A percentile compares a stretch with the other conserved stretches of the same genome.
phyloP scores from a whole-genome alignment of 2,888 invertebrate genomes.

The Lasius platythorax region DNA sequence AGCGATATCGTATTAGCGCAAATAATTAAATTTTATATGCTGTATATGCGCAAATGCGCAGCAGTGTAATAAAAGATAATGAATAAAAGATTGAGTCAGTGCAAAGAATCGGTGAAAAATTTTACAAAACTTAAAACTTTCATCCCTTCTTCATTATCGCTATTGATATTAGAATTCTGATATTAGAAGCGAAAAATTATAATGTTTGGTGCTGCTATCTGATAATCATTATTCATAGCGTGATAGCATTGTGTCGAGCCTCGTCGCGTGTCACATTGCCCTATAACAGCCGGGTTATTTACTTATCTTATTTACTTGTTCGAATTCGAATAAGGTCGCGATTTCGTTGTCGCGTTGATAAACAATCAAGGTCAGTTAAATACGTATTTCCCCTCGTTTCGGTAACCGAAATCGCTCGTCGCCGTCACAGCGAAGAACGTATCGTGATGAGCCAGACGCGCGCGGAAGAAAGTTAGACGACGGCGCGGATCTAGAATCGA shows the following conservation, averaged over 20 bases:
- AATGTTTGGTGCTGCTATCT: conserved; percentile 19
- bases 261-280: not conserved
- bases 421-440: not conserved
- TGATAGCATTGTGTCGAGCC: not conserved
- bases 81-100: no score
- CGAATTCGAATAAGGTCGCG: conserved; percentile 18
- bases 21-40: no score
- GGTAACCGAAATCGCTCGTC: not conserved
- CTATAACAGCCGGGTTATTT: not conserved
- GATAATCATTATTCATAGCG: not conserved
- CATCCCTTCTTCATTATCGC: not conserved
- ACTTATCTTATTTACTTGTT: not conserved
- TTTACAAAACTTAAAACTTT: no score
- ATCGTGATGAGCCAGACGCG: not conserved
- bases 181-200: not conserved
- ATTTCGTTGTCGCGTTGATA: not conserved
- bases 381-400: not conserved
- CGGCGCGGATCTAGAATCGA: no score
- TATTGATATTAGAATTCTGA: no score
- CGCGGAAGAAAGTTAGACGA: not conserved
- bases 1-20: no score
- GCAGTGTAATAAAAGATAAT: no score
- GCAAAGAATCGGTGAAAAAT: no score
- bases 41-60: no score
- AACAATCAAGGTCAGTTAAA: conserved; percentile 12